phyloP scores from a whole-genome alignment of 2,888 invertebrate genomes.

The Anthophora plumipes region DNA sequence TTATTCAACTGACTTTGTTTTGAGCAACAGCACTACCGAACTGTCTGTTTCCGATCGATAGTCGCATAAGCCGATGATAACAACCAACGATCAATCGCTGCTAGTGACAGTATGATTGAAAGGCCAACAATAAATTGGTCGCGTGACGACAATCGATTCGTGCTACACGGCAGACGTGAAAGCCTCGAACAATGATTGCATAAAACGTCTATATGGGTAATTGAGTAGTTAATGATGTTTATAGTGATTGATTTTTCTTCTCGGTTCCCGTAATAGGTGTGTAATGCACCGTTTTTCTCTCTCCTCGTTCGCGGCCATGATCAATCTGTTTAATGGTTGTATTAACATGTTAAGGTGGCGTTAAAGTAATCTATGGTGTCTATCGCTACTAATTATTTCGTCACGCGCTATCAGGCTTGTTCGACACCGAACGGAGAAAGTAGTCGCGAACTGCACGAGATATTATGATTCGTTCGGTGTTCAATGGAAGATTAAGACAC shows the following conservation, averaged over 20 bases:
- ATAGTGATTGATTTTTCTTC: background rate
- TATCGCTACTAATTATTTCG: conserved; percentile 57
- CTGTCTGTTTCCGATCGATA: conserved; percentile 13
- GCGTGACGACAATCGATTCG: conserved; percentile 27
- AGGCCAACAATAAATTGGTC: conserved; percentile 38
- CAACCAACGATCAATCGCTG: conserved; percentile 17
- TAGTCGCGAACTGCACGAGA: conserved; percentile 17
- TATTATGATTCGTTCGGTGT: conserved; percentile 46
- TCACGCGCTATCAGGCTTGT: conserved; percentile 50
- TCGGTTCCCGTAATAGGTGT: background rate
- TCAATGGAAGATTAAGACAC: conserved; percentile 36
- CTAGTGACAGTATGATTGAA: conserved; percentile 42
- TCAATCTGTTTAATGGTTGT: conserved; percentile 26
- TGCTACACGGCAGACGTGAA: background rate
- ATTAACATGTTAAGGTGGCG: conserved; percentile 35
- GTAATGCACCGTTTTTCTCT: conserved; percentile 25
- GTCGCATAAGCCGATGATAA: conserved; percentile 24
- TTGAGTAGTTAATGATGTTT: conserved; percentile 19
- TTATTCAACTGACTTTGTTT: conserved; percentile 2
- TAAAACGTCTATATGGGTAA: conserved; percentile 2
- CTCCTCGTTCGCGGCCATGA: conserved; percentile 15
- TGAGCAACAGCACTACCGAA: background rate
- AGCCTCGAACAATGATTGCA: conserved; percentile 5
- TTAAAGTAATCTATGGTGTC: conserved; percentile 46
- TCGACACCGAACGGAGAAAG: conserved; percentile 50